A percentile compares a stretch with the other conserved stretches of the same genome.
phyloP scores from a whole-genome alignment of 2,888 invertebrate genomes.

The Sarcophaga variegata region DNA sequence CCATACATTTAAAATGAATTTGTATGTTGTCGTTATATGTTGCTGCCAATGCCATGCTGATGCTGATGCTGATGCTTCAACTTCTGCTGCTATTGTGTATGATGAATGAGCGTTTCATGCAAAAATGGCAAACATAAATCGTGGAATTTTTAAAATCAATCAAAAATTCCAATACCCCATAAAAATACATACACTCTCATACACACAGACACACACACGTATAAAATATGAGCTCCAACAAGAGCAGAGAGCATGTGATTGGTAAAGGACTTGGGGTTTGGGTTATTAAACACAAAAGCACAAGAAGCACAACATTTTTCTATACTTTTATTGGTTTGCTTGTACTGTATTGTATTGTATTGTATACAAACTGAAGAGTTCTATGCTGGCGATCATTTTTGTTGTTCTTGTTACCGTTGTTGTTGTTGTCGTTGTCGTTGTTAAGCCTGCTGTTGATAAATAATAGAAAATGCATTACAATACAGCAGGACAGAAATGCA shows the following conservation, averaged over 20 bases:
- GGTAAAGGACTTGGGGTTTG: not conserved
- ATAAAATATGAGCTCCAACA: constrained; percentile 29
- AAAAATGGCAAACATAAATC: constrained; percentile 70
- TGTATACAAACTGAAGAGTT: too few species aligned
- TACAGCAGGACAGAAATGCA: constrained; percentile 48
- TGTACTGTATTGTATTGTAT: too few species aligned
- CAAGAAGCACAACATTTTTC: constrained; percentile 9
- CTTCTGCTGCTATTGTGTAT: constrained; percentile 41
- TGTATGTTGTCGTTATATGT: constrained; percentile 3
- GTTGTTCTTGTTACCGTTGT: too few species aligned
- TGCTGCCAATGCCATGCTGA: too few species aligned
- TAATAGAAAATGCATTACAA: constrained; percentile 70
- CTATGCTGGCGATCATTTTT: not conserved
- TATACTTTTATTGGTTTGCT: constrained; percentile 25
- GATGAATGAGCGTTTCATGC: constrained; percentile 62
- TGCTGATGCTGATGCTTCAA: constrained; percentile 35
- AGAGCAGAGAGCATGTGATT: not conserved
- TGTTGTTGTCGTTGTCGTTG: constrained; percentile 19
- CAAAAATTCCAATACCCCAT: constrained; percentile 68
- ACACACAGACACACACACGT: not conserved
- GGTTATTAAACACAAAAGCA: constrained; percentile 25
- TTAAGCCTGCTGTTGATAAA: constrained; percentile 67
- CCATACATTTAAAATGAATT: constrained; percentile 44
- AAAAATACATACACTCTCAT: constrained; percentile 23
- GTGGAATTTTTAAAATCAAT: constrained; percentile 71